Evolutionary conservation across 2,113 vertebrate species (phyloP), one percentile per base, ranked within the genome.

Genomic region (Myotis yumanensis): DNA sequence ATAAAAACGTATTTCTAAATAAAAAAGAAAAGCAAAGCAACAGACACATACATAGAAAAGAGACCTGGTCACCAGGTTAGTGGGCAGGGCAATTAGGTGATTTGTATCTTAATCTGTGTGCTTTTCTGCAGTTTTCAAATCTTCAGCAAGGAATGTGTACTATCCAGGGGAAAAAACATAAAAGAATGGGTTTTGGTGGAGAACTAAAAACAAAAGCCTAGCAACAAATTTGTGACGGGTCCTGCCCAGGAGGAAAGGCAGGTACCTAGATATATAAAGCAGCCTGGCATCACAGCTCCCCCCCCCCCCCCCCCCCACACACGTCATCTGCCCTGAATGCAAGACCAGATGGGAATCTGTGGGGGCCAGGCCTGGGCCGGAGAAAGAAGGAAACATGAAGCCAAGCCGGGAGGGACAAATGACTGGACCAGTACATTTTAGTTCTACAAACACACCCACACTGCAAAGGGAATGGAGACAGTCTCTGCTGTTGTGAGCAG

Each of bases 321-420:
- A 25, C 0, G 30, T 23, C 83, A 30, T 43, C 57, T 8, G 37
- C 37, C 4, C 4, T 23, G 54, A 25, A 69, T 15, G 43, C 71
- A 10, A 37, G 16, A 40, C 48, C 40, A 6, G 68, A 18, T 22
- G 30, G 43, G 22, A 43, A n/a, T 28, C 43, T 7, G 14, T 7
- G 43, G 0, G 32, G 16, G 3, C 2, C 2, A 37, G 88, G 59
- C 51, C 22, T 8, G 48, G 59, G 66, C 35, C 15, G 3, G 22
- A 28, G n/a, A 66, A 89, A 43, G 46, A 18, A 57, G 30, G 46
- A 48, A 40, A 17, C 0, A 0, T 14, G 25, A 37, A 11, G 48
- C 28, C 15, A 73, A 59, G 48, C 51, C 82, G 2, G 12, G 18
- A 30, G 85, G 71, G 11, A 30, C 15, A 4, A 15, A 4, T n/a